Evolutionary conservation across 2,888 invertebrate genomes (phyloP).

Genomic region (Tuberolachnus salignus): DNA sequence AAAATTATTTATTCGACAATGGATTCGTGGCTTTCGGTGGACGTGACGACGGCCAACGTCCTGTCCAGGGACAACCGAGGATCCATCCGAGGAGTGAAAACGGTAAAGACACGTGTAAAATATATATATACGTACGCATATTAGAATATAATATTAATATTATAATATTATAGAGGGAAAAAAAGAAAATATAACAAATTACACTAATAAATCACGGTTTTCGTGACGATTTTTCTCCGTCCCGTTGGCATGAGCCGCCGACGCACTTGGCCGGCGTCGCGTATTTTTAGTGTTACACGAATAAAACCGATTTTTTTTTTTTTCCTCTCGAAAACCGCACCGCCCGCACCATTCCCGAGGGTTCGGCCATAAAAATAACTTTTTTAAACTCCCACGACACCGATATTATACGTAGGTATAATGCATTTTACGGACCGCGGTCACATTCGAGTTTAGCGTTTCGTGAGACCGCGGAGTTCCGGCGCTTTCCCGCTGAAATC

Average conservation of each 20-base stretch:
- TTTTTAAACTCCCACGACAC: background rate
- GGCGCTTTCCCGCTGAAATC: background rate
- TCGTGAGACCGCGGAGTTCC: background rate
- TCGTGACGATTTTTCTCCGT: background rate
- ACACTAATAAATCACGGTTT: background rate
- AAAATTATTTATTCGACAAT: slow-evolving; percentile 63
- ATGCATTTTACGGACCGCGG: too few species aligned
- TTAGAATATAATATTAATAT: too few species aligned
- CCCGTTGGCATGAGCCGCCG: slow-evolving; percentile 38
- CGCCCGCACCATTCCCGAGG: background rate
- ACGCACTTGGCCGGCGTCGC: background rate
- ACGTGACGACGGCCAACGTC: slow-evolving; percentile 69
- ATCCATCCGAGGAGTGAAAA: slow-evolving; percentile 63
- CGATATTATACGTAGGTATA: background rate
- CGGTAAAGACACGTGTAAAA: slow-evolving; percentile 60
- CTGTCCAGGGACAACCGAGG: slow-evolving; percentile 74
- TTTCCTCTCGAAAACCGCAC: background rate
- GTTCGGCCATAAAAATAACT: slow-evolving; percentile 49
- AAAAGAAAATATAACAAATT: too few species aligned
- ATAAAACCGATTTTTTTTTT: slow-evolving; percentile 4
- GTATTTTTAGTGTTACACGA: slow-evolving; percentile 34
- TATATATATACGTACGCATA: too few species aligned
- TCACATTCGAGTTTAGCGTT: background rate
- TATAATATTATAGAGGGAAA: too few species aligned
- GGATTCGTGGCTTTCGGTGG: slow-evolving; percentile 77